phyloP scores from a whole-genome alignment of 1,140 invertebrate species.

The Lordiphosa collinella region DNA sequence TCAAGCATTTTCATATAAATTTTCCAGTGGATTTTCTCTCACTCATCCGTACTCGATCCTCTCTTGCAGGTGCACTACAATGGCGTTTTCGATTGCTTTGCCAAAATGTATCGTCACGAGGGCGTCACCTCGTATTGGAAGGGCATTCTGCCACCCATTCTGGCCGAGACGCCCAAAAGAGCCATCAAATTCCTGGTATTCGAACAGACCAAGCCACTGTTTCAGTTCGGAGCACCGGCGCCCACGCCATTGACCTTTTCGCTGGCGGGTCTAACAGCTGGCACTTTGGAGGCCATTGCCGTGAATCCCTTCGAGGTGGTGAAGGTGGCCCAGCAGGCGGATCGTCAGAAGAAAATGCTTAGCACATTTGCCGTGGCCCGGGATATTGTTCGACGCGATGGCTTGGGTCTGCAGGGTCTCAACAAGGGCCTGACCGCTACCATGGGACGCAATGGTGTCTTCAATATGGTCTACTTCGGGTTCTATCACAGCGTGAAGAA shows the following conservation, averaged over 20 bases:
- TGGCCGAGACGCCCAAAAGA: constrained; percentile 96
- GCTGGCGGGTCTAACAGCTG: constrained; percentile 91
- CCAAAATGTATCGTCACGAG: constrained; percentile 92
- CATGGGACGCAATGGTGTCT: constrained; percentile 91
- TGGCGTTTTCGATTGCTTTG: constrained; percentile 92
- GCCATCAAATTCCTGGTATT: constrained; percentile 96
- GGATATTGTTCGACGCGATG: constrained; percentile 87
- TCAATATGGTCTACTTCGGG: constrained; percentile 96
- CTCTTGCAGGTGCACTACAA: constrained; percentile 82
- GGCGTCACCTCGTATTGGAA: constrained; percentile 92
- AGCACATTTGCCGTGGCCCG: constrained; percentile 89
- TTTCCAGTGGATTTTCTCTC: constrained; percentile 3
- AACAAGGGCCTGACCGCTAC: constrained; percentile 95
- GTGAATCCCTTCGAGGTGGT: constrained; percentile 98
- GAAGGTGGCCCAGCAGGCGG: constrained; percentile 91
- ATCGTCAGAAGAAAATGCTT: constrained; percentile 83
- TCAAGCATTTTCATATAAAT: too few species aligned
- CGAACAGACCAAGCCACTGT: constrained; percentile 94
- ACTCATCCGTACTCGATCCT: too few species aligned
- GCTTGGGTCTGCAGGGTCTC: constrained; percentile 88
- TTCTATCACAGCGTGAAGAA: constrained; percentile 95
- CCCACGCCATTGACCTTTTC: constrained; percentile 91
- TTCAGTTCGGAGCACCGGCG: constrained; percentile 86
- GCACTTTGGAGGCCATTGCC: constrained; percentile 92
- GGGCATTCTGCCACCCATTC: constrained; percentile 93